Base-by-base conservation (phyloP, 2,797 vertebrate genomes). In the Fringilla coelebs region DNA sequence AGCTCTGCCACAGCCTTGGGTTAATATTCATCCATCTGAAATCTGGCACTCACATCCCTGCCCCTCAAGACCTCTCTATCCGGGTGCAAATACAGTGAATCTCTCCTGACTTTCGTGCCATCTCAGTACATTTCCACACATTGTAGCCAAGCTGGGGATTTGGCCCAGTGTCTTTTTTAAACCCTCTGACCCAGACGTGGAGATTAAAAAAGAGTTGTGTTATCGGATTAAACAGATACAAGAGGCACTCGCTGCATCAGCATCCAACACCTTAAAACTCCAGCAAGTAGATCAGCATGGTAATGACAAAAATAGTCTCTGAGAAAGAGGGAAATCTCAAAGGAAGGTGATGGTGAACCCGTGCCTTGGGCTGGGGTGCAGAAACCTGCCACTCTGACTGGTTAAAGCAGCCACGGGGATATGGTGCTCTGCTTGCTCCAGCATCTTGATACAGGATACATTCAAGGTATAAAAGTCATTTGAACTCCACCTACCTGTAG, bases 161-260 rank as follows among this genome's bases (percentile, higher is more conserved):
- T 97, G 96, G 88, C 88, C 95, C 92, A 49, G 84, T 82, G 88
- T 90, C 94, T 96, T 95, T 96, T 97, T 96, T 96, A 97, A 96
- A 96, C 90, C 93, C 94, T 95, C 74, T 96, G 96, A 95, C 95
- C 95, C 92, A 96, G 95, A 97, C 94, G 0, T 57, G 49, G 94
- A 94, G 96, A 96, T 97, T 95, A 95, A 91, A 88, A 77, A 80
- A 91, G 88, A 96, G 92, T 94, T 94, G 73, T 91, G 83, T 96
- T 94, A 97, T 97, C 81, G 95, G 95, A 97, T 97, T 97, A 96
- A 95, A 87, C 60, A 95, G 93, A 95, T 94, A 95, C 88, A 92
- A 74, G 88, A 94, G 86, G 81, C 4, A 8, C 78, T 89, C 29
- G n/a, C 68, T 89, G 76, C 31, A 93, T 94, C 85, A 73, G 75